Conservation (phyloP, 2,113 vertebrate species). For the Telmatochromis sp. region DNA sequence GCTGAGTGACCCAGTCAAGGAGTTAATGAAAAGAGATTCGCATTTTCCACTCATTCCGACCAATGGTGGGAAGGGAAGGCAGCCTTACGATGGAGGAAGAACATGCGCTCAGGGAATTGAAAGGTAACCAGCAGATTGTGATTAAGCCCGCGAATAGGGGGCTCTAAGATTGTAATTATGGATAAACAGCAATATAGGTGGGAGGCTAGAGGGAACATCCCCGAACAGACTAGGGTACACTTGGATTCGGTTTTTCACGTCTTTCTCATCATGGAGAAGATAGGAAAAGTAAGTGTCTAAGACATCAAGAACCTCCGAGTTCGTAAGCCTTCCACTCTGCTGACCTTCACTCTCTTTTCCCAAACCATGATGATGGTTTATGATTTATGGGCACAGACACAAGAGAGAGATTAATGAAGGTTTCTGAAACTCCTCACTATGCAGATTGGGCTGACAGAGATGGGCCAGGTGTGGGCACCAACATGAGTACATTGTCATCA, state of each 20-base stretch:
- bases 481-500: background rate
- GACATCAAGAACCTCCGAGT: background rate
- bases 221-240: background rate
- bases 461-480: background rate
- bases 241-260: background rate
- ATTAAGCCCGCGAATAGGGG: rapidly evolving
- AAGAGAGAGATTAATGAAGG: background rate
- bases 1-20: background rate
- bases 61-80: background rate
- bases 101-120: background rate
- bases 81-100: background rate
- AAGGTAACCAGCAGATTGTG: rapidly evolving
- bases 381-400: background rate
- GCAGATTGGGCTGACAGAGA: background rate
- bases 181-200: background rate
- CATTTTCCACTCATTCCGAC: rapidly evolving
- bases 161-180: background rate
- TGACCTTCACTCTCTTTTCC: background rate
- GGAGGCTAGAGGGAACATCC: background rate
- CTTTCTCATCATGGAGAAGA: background rate
- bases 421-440: background rate
- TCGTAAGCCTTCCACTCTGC: rapidly evolving
- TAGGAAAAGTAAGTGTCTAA: background rate
- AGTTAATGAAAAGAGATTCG: rapidly evolving
- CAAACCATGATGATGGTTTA: background rate